A percentile compares a stretch with the other conserved stretches of the same genome.
phyloP scores from a whole-genome alignment of 2,888 invertebrate genomes.

The Hermaeophaga mercurialis region DNA sequence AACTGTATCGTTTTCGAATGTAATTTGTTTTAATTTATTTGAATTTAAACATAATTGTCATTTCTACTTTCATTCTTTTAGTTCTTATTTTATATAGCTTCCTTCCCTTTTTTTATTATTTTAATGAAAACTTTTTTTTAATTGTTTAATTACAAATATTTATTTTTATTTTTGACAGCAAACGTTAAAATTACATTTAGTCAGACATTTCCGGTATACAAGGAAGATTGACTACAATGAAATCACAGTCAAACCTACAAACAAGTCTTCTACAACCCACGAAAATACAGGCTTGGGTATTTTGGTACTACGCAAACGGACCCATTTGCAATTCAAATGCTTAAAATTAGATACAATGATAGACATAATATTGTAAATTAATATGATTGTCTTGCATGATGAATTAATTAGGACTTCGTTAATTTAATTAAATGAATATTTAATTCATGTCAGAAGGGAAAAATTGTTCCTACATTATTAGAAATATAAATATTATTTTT shows the following conservation, averaged over 20 bases:
- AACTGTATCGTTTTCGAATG: no score
- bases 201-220: constrained; percentile 9
- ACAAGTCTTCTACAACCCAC: constrained; percentile 7
- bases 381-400: constrained; percentile 2
- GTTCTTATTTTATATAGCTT: no score
- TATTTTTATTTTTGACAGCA: neutral
- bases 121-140: no score
- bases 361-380: constrained; percentile 8
- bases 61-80: no score
- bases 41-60: no score
- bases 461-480: neutral
- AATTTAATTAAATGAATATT: constrained; percentile 1
- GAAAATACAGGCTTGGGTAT: constrained; percentile 10
- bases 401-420: constrained; percentile 2
- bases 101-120: no score
- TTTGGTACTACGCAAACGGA: constrained; percentile 11
- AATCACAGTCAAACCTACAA: constrained; percentile 10
- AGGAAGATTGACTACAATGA: constrained; percentile 10
- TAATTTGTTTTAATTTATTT: no score
- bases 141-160: no score
- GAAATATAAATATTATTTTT: no score
- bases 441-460: neutral
- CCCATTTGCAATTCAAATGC: constrained; percentile 13
- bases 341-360: constrained; percentile 12
- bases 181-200: neutral